Evolutionary conservation across 2,113 vertebrate genomes (phyloP), one percentile per base, ranked within the genome.

Genomic region (Ploceus nigricollis): DNA sequence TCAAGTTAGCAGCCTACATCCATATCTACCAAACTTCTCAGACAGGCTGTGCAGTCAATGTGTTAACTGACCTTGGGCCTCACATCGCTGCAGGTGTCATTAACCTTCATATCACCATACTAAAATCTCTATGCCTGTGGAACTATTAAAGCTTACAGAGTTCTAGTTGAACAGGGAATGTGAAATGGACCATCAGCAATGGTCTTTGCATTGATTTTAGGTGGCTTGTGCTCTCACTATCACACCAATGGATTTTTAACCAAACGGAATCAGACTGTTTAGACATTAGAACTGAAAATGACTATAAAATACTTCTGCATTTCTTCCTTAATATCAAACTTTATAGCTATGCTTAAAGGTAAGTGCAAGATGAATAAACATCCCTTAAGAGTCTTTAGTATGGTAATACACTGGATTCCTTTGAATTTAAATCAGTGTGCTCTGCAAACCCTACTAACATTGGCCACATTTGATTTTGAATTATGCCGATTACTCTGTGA

Each of bases 251-350:
- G 63, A 20, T 85, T 95, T 95, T 95, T 90, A 65, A 64, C 79
- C 77, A 94, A 79, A 72, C 64, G 82, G 16, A 90, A 51, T 85
- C 93, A 86, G 78, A 47, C 65, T 94, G 61, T 45, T 94, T 94
- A 91, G 80, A 56, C n/a, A 10, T 68, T 93, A 80, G 53, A 87
- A 95, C 28, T 93, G 66, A 91, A 94, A 97, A 92, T 13, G 4
- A 30, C 83, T 84, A 90, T 94, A 91, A 97, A 97, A 94, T 96
- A 81, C 47, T 92, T 96, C 72, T 68, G 33, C 51, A 66, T 92
- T 87, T 89, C 65, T 80, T 75, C 56, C 37, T 94, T 97, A 82
- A 93, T 92, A 75, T 95, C 35, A 70, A 73, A 87, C 24, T 85
- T 89, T 86, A 82, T 70, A 86, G 58, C 58, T 93, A 68, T 35